Conservation (phyloP, 1,140 invertebrate species). For the Magallana gigas region DNA sequence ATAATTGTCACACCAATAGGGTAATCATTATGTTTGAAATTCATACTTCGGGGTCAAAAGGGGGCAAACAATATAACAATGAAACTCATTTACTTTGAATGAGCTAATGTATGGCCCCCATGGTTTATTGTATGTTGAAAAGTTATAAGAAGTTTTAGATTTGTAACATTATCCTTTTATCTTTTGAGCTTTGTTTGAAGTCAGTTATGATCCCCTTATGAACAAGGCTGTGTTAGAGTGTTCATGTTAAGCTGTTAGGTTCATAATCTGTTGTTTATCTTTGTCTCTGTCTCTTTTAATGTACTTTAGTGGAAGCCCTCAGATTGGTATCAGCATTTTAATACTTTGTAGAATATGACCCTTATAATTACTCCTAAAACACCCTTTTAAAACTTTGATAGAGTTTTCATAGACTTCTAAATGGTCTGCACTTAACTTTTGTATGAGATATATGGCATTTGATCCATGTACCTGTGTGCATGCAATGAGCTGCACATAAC, state of each 20-base stretch:
- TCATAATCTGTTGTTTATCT: constrained; percentile 1
- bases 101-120: neutral
- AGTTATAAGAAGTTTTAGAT: neutral
- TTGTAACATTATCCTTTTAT: constrained; percentile 17
- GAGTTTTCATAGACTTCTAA: constrained; percentile 2
- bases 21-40: constrained; percentile 8
- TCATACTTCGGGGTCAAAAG: neutral
- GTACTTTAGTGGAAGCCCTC: constrained; percentile 8
- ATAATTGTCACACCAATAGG: constrained; percentile 3
- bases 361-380: constrained; percentile 1
- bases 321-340: constrained; percentile 5
- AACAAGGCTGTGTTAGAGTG: neutral
- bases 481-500: neutral
- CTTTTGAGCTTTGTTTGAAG: constrained; percentile 9
- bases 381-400: constrained; percentile 11
- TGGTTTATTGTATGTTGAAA: neutral
- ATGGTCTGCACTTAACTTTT: constrained; percentile 3
- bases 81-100: neutral
- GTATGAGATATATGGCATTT: neutral
- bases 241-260: constrained; percentile 2
- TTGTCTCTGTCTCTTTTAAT: neutral
- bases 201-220: constrained; percentile 30
- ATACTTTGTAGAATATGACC: constrained; percentile 24
- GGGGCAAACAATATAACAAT: neutral
- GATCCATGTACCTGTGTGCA: neutral